Percentiles rank a stretch among this genome's conserved stretches.
Conservation (phyloP, 2,888 invertebrate species). For the Cephalotes varians region DNA sequence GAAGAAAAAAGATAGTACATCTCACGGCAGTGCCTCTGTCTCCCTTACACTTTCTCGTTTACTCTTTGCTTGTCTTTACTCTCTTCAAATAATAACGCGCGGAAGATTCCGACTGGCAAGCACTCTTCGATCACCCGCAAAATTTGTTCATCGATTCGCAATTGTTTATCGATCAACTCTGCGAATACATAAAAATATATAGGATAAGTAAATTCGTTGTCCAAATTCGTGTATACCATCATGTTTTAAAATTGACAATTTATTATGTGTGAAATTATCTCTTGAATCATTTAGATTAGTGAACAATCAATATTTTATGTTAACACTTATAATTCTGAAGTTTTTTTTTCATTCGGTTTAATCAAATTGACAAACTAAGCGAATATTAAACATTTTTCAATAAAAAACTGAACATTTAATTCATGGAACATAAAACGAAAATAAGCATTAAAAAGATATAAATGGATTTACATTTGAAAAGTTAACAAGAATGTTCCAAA, state of each 20-base stretch:
- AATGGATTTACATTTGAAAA: background rate
- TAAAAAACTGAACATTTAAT: background rate
- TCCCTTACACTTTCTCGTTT: slow-evolving; percentile 61
- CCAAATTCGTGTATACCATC: background rate
- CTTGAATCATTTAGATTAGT: background rate
- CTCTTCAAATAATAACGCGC: slow-evolving; percentile 48
- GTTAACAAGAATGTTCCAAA: background rate
- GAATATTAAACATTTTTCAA: too few relatives aligned
- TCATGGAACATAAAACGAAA: background rate
- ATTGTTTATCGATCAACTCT: slow-evolving; percentile 47
- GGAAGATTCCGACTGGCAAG: slow-evolving; percentile 49
- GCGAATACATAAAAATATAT: slow-evolving; percentile 50
- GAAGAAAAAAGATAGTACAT: slow-evolving; percentile 60
- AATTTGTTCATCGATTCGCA: slow-evolving; percentile 48
- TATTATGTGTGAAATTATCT: background rate
- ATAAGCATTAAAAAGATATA: background rate
- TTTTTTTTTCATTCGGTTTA: background rate
- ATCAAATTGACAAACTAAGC: background rate
- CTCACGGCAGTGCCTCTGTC: slow-evolving; percentile 67
- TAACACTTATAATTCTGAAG: background rate
- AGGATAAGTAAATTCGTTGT: slow-evolving; percentile 4
- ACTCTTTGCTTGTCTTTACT: slow-evolving; percentile 60
- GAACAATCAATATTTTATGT: background rate
- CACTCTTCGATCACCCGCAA: slow-evolving; percentile 46
- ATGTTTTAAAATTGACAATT: background rate